Evolutionary conservation across 2,797 vertebrate species (phyloP).

Genomic region (Hypotaenidia okinawae): DNA sequence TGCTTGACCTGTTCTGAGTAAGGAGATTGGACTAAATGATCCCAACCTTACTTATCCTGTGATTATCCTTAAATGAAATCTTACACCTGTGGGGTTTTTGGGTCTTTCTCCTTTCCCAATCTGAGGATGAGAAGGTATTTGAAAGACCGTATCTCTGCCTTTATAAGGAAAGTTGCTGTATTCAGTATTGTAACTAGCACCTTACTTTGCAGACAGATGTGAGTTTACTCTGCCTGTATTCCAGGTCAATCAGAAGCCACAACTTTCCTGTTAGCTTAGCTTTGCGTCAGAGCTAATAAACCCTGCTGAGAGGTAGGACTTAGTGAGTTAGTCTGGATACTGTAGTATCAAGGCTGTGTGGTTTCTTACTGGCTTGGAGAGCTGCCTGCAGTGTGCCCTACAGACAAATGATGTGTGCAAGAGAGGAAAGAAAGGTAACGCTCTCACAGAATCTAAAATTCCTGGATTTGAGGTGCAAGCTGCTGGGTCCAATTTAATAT

Average conservation of each 20-base stretch:
- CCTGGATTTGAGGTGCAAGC: neutral
- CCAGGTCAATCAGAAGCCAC: neutral
- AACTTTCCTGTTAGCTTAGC: neutral
- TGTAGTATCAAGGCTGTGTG: neutral
- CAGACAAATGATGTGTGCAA: neutral
- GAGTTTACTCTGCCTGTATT: neutral
- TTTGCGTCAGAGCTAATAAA: neutral
- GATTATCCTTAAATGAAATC: neutral
- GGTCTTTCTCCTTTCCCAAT: neutral
- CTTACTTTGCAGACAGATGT: neutral
- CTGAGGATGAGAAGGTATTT: neutral
- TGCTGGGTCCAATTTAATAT: neutral
- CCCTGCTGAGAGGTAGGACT: neutral
- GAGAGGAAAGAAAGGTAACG: neutral
- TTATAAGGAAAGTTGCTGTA: neutral
- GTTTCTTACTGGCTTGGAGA: neutral
- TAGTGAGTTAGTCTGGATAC: neutral
- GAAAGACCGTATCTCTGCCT: neutral
- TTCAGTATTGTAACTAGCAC: neutral
- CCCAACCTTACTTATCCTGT: neutral
- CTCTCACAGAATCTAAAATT: neutral
- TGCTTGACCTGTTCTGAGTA: neutral
- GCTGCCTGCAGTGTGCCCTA: neutral
- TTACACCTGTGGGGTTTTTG: neutral
- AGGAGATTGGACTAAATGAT: neutral